Base-by-base conservation (phyloP, 2,888 invertebrate genomes). In the Cremastinae sp. region DNA sequence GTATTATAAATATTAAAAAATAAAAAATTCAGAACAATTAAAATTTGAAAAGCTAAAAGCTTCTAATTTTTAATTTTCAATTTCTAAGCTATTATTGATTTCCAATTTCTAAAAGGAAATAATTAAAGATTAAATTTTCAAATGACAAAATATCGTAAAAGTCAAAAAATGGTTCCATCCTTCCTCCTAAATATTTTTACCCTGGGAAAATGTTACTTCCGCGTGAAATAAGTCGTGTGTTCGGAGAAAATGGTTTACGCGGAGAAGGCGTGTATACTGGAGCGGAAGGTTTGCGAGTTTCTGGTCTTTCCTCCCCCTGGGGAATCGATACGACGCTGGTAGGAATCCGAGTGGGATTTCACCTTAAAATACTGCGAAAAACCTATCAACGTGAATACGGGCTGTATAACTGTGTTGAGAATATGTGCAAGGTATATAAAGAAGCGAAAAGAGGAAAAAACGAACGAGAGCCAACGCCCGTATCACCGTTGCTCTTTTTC, bases 311-410 rank as follows among this genome's bases (percentile, higher is more conserved):
- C 78, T 75, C 75, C 78, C 72, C 62, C 59, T 71, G 16, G 49
- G 58, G 82, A 87, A 88, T 88, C 87, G 85, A 88, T 88, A 88
- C 85, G 80, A 83, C 79, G 83, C 85, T 85, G 86, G 84, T 82
- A 82, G 81, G 80, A 86, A 84, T 86, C 84, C 84, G 83, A 82
- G 81, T 76, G 79, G 78, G 83, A 82, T 81, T 86, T 87, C 80
- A 82, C 85, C 83, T 83, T 86, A 83, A 84, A 87, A 87, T 87
- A 83, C 81, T 80, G 83, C 80, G 79, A 82, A 86, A 87, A 86
- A 83, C 65, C 59, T 45, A 66, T 66, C 22, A 86, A 86, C 82
- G 81, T 56, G 10, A 37, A 37, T 16, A 56, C 18, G 51, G 18
- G 20, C 49, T 9, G 10, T 51, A 35, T 16, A 69, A 61, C 49